Base-by-base conservation (phyloP, 1,140 invertebrate species). In the Cecropterus lyciades region DNA sequence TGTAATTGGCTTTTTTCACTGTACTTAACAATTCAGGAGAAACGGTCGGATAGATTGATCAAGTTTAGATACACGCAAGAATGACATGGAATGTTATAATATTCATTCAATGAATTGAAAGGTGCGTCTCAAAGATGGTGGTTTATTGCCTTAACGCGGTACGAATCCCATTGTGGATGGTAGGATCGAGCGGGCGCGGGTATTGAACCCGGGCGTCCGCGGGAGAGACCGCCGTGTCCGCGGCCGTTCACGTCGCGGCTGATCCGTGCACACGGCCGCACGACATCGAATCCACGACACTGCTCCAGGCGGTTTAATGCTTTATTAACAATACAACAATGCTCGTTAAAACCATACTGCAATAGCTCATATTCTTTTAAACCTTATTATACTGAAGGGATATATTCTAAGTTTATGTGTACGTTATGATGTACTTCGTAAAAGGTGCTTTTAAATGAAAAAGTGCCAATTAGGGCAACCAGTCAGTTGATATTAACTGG, bases 121-220 rank as follows among this genome's bases (percentile, higher is more conserved):
- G 55, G 33, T 62, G 48, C 49, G 51, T 46, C 53, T 53, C 14
- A 15, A 15, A 53, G 6, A 13, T 15, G 67, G 72, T 77, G 75
- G 72, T 79, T 76, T 79, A 79, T 70, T 69, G 69, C 67, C 71
- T 53, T 72, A 69, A 66, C 72, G 65, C 72, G 73, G 72, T 79
- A 77, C 70, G 70, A 79, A 73, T 77, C 75, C 79, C 75, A 83
- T 83, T 82, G 80, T 80, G 70, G 76, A 78, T 72, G 75, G 76
- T 70, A 65, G 65, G 77, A 80, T 70, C 74, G 73, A 73, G 65
- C 72, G 69, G 74, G 71, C 72, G 75, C 85, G 85, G 85, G 77
- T 87, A 85, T 80, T 88, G 85, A 88, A 85, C 85, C 75, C 82
- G 67, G 72, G 69, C 73, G 77, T 70, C 75, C 72, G 76, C 79